Percentiles rank a stretch among this genome's conserved stretches.
phyloP scores from a whole-genome alignment of 2,113 vertebrate genomes.

The Eubucco bourcierii region DNA sequence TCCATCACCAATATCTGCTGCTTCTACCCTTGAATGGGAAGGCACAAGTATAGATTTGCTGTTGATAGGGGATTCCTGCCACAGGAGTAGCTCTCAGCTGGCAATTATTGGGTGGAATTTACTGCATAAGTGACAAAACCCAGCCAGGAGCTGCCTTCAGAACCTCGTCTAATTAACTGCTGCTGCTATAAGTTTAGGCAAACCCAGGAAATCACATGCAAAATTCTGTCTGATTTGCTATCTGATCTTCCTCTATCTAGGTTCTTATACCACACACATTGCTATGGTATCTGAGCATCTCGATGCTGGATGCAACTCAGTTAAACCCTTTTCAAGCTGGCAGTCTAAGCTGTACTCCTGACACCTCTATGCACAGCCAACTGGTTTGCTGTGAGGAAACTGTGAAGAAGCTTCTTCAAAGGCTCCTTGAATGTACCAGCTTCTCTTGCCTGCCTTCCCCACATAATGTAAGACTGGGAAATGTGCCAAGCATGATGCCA shows the following conservation, averaged over 20 bases:
- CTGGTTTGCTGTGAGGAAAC: neutral
- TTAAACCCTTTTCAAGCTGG: conserved; percentile 18
- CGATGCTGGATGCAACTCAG: conserved; percentile 49
- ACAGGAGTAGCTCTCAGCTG: neutral
- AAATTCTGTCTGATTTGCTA: conserved; percentile 49
- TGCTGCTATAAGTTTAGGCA: conserved; percentile 53
- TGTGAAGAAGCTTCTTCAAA: conserved; percentile 43
- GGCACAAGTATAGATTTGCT: neutral
- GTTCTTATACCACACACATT: conserved; percentile 57
- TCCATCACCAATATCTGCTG: neutral
- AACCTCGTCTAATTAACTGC: conserved; percentile 45
- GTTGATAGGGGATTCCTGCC: neutral
- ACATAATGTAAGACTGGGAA: conserved; percentile 49
- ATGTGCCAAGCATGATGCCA: conserved; percentile 40
- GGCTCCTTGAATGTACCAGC: neutral
- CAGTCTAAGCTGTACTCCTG: neutral
- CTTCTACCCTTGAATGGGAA: neutral
- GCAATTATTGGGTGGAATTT: neutral
- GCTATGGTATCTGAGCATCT: conserved; percentile 56
- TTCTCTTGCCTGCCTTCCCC: conserved; percentile 24
- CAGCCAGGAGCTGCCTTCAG: neutral
- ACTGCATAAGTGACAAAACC: neutral
- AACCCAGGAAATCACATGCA: conserved; percentile 62
- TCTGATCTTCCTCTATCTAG: conserved; percentile 57
- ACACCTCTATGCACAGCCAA: neutral